Percentiles rank a stretch among this genome's conserved stretches.
These are phyloP conservation scores for Ypsolopha sequella DNA, from an alignment of 2,888 invertebrate genomes.

Conservation along the genomic window DNA sequence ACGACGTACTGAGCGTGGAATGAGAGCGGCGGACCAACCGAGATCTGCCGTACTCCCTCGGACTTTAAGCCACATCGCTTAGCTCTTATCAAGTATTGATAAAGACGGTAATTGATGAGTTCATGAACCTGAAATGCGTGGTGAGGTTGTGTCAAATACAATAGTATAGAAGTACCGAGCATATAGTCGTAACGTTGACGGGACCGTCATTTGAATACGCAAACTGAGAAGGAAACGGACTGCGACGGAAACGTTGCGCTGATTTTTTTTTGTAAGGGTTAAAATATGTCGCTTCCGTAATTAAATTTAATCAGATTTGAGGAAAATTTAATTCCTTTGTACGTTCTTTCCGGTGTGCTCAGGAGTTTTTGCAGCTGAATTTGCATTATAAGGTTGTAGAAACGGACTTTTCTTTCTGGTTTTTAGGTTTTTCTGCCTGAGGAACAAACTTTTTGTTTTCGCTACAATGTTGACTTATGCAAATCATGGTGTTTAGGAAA, in stretches of 20 bases:
- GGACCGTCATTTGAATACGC: slow-evolving; percentile 5
- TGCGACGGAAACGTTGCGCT: not conserved
- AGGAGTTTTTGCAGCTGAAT: no score
- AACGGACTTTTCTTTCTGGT: no score
- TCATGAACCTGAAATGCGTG: not conserved
- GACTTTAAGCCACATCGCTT: no score
- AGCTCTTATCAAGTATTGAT: not conserved
- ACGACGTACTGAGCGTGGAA: no score
- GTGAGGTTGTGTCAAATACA: not conserved
- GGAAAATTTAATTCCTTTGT: not conserved
- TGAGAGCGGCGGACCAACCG: no score
- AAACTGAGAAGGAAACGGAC: slow-evolving; percentile 1
- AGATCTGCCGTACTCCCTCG: no score
- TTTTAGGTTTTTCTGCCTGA: no score
- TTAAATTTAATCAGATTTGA: not conserved
- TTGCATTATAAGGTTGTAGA: no score
- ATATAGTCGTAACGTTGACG: not conserved
- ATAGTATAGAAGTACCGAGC: not conserved
- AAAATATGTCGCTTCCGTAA: not conserved
- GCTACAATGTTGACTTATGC: no score
- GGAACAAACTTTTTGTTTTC: no score
- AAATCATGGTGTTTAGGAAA: no score
- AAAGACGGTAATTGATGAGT: not conserved
- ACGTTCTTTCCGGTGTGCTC: no score
- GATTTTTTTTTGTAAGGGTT: not conserved